Percentiles rank a stretch among this genome's conserved stretches.
Evolutionary conservation across 2,888 invertebrate genomes (phyloP).

Genomic region (Diaprepes abbreviatus): DNA sequence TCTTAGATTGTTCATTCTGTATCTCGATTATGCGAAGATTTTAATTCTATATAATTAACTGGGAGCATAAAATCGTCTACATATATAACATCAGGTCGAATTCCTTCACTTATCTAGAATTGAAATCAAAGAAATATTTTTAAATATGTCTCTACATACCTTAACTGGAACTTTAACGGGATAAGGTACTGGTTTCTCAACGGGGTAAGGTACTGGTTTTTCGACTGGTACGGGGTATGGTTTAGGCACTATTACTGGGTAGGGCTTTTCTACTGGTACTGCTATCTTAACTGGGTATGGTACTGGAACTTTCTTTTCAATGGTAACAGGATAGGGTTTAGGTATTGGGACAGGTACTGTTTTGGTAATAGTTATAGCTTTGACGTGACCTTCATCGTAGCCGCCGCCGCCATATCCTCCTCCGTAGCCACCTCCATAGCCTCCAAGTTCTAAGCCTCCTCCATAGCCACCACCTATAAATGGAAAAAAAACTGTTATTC

Average conservation of each 20-base stretch:
- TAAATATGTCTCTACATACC: constrained; percentile 37
- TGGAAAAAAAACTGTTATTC: too few species aligned
- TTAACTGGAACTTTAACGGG: constrained; percentile 71
- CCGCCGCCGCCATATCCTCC: constrained; percentile 43
- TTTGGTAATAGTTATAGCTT: constrained; percentile 62
- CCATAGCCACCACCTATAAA: constrained; percentile 21
- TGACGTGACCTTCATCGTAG: constrained; percentile 56
- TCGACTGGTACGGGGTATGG: constrained; percentile 67
- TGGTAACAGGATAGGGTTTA: constrained; percentile 71
- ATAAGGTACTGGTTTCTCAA: constrained; percentile 70
- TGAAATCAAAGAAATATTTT: neutral
- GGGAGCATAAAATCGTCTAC: too few species aligned
- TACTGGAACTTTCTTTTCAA: constrained; percentile 48
- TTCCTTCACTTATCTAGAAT: too few species aligned
- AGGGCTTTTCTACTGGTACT: constrained; percentile 69
- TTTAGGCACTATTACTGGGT: constrained; percentile 66
- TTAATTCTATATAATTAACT: too few species aligned
- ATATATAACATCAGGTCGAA: too few species aligned
- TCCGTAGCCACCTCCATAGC: constrained; percentile 54
- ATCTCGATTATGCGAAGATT: too few species aligned
- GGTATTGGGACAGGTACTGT: constrained; percentile 68
- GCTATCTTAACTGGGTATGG: constrained; percentile 60
- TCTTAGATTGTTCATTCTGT: too few species aligned
- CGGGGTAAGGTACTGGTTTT: constrained; percentile 68
- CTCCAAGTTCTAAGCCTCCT: constrained; percentile 50